Evolutionary conservation across 2,888 invertebrate genomes (phyloP), one percentile per base, ranked within the genome.

Genomic region (Panopea generosa): DNA sequence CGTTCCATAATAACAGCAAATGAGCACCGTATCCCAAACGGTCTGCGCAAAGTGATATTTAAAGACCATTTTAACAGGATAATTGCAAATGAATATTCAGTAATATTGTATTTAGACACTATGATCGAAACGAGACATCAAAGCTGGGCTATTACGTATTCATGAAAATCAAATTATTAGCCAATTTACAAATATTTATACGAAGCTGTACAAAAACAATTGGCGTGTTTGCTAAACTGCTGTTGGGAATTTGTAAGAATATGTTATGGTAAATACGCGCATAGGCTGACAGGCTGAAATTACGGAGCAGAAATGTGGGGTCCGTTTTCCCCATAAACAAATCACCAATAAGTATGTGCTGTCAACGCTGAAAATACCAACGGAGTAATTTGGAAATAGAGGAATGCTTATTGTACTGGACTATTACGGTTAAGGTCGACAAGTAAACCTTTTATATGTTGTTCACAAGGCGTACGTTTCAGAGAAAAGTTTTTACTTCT

Each of bases 111-210:
- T 72, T 72, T 72, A 72, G 65, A 70, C 72, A 53, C 59, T 52
- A 65, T 72, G 72, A 72, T 72, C 50, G 65, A 72, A 65, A 22
- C 27, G 52, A 59, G 52, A 40, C 60, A 52, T 60, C 65, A 52
- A 45, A 59, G 60, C 38, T 52, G 53, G 53, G 50, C 66, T 27
- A 61, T 61, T 55, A 52, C 38, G 43, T 38, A 52, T 53, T 27
- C 62, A 62, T 62, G 62, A 62, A 62, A 62, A 62, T 62, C 62
- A 49, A 62, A 40, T 67, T 73, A 73, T 73, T 66, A 67, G 56
- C 55, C 73, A 67, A 67, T 73, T 73, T 66, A 61, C 73, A 73
- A 66, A 73, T 73, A 73, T 73, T 73, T 73, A 73, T 73, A 55
- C 50, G 22, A 16, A 16, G 11, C 33, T 7, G 11, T 33, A 33